Percentiles rank a stretch among this genome's conserved stretches.
These are phyloP conservation scores for Coluber constrictor DNA, from an alignment of 2,797 vertebrate genomes.

Conservation along the genomic window DNA sequence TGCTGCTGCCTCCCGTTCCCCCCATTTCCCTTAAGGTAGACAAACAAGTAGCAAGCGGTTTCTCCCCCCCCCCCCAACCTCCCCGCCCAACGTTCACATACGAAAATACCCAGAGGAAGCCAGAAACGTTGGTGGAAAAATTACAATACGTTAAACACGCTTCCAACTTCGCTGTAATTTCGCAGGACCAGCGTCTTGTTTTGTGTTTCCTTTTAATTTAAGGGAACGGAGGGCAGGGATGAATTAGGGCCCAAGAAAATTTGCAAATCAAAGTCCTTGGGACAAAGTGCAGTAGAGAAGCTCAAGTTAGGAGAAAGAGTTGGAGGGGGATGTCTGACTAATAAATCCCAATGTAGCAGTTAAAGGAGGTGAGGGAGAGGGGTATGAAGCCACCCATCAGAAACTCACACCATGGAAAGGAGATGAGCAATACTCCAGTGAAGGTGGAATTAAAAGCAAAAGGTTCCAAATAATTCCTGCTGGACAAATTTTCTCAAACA, in stretches of 20 bases:
- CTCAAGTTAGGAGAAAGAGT: not conserved
- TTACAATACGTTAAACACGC: not conserved
- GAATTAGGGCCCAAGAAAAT: not conserved
- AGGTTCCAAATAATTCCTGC: not conserved
- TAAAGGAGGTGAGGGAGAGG: not conserved
- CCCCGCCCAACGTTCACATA: not conserved
- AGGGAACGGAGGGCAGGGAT: not conserved
- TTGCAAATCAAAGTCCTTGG: constrained; percentile 12
- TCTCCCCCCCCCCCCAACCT: too few species aligned
- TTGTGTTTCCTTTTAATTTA: not conserved
- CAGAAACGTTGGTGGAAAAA: not conserved
- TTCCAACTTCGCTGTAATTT: not conserved
- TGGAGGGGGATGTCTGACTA: constrained; percentile 8
- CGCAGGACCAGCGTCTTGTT: not conserved
- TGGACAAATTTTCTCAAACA: not conserved
- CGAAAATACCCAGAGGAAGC: not conserved
- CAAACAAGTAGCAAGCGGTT: not conserved
- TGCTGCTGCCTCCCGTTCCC: not conserved
- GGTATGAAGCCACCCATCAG: not conserved
- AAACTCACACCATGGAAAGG: not conserved
- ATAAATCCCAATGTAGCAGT: constrained; percentile 15
- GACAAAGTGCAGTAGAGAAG: constrained; percentile 8
- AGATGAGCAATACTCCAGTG: not conserved
- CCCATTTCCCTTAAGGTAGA: not conserved
- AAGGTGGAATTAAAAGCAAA: not conserved